Conservation (phyloP, 2,113 vertebrate genomes). For the Mobula hypostoma region DNA sequence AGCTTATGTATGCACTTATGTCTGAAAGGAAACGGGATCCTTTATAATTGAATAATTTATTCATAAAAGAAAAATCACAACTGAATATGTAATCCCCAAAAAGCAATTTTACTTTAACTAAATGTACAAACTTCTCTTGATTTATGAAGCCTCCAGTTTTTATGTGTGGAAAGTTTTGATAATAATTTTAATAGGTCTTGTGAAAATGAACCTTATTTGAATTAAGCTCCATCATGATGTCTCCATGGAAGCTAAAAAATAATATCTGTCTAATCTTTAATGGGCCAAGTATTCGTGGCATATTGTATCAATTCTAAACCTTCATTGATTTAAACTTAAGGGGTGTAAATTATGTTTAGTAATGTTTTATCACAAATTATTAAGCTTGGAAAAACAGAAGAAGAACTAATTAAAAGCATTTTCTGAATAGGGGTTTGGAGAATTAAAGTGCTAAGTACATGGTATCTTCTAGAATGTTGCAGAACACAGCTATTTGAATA, state of each 20-base stretch:
- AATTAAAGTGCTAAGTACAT: slow-evolving; percentile 25
- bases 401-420: slow-evolving; percentile 30
- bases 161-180: not conserved
- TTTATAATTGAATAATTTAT: slow-evolving; percentile 7
- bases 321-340: not conserved
- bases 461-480: not conserved
- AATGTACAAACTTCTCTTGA: slow-evolving; percentile 20
- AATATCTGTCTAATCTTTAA: not conserved
- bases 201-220: not conserved
- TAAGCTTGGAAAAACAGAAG: slow-evolving; percentile 14
- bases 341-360: not conserved
- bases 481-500: not conserved
- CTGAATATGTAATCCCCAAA: not conserved
- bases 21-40: not conserved
- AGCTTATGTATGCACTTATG: not conserved
- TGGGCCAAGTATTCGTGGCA: not conserved
- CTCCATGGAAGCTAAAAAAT: not conserved
- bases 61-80: not conserved
- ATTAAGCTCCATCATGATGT: not conserved
- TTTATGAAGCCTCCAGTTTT: not conserved
- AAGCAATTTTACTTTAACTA: not conserved
- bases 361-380: not conserved
- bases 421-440: not conserved
- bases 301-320: not conserved
- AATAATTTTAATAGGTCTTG: not conserved